phyloP scores from a whole-genome alignment of 2,888 invertebrate species.

The Pyralis farinalis region DNA sequence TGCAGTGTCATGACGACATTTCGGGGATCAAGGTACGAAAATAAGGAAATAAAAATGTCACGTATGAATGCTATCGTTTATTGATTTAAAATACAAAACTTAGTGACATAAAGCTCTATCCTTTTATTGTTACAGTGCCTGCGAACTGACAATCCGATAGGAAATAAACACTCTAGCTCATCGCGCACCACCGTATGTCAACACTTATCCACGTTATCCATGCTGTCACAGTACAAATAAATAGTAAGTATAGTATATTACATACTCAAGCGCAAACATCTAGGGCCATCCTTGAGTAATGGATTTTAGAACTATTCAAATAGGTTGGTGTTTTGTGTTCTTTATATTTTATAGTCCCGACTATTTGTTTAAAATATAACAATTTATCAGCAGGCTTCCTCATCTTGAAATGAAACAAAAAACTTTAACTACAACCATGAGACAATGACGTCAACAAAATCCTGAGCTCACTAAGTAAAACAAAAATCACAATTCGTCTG shows the following conservation, averaged over 20 bases:
- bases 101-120: slow-evolving; percentile 81
- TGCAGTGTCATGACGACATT: no score
- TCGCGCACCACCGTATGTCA: slow-evolving; percentile 49
- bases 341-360: slow-evolving; percentile 40
- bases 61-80: slow-evolving; percentile 77
- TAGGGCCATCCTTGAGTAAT: slow-evolving; percentile 64
- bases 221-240: slow-evolving; percentile 69
- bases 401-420: slow-evolving; percentile 23
- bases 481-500: neutral
- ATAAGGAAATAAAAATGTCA: slow-evolving; percentile 37
- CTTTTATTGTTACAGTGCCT: slow-evolving; percentile 81
- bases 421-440: no score
- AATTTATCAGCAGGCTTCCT: slow-evolving; percentile 48
- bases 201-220: slow-evolving; percentile 46
- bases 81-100: slow-evolving; percentile 82
- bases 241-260: slow-evolving; percentile 63
- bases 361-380: slow-evolving; percentile 36
- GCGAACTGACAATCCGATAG: slow-evolving; percentile 81
- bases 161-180: slow-evolving; percentile 75
- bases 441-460: neutral
- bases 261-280: slow-evolving; percentile 56
- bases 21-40: neutral
- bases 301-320: slow-evolving; percentile 50
- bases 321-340: slow-evolving; percentile 51
- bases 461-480: neutral